Conservation (phyloP, 1,140 invertebrate species). For the Drosophila serrata region DNA sequence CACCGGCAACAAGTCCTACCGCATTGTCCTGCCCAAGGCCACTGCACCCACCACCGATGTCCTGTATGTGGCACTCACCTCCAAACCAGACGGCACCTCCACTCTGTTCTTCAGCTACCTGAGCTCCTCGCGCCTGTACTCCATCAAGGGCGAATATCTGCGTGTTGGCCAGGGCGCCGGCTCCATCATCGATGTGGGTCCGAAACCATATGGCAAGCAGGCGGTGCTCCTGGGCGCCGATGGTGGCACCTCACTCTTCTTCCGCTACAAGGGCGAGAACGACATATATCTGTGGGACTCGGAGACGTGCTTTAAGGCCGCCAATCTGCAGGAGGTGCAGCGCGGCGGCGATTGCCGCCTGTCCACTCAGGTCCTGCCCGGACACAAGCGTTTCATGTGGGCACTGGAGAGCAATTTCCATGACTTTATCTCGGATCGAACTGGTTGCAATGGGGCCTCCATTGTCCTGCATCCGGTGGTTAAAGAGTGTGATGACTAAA, state of each 20-base stretch:
- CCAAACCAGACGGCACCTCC: slow-evolving; percentile 85
- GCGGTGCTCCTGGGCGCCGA: slow-evolving; percentile 88
- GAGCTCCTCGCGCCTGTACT: slow-evolving; percentile 86
- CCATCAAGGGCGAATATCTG: slow-evolving; percentile 86
- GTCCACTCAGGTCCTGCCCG: slow-evolving; percentile 87
- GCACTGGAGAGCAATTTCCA: slow-evolving; percentile 89
- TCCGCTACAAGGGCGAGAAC: slow-evolving; percentile 87
- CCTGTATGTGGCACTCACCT: slow-evolving; percentile 87
- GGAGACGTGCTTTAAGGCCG: slow-evolving; percentile 86
- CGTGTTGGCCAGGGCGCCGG: slow-evolving; percentile 86
- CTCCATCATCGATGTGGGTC: slow-evolving; percentile 87
- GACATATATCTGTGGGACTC: slow-evolving; percentile 89
- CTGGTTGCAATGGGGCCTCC: slow-evolving; percentile 87
- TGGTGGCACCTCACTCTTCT: slow-evolving; percentile 87
- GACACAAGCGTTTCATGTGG: slow-evolving; percentile 87
- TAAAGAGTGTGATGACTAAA: slow-evolving; percentile 80
- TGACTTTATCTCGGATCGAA: slow-evolving; percentile 87
- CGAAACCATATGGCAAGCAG: slow-evolving; percentile 86
- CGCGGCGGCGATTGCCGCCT: slow-evolving; percentile 87
- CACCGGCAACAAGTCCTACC: slow-evolving; percentile 85
- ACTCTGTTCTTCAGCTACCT: slow-evolving; percentile 88
- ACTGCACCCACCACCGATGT: slow-evolving; percentile 86
- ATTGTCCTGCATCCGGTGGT: slow-evolving; percentile 86
- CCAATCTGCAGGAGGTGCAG: slow-evolving; percentile 87
- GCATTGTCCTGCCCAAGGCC: slow-evolving; percentile 87